Conservation (phyloP, 2,797 vertebrate genomes). For the Danio choprae region DNA sequence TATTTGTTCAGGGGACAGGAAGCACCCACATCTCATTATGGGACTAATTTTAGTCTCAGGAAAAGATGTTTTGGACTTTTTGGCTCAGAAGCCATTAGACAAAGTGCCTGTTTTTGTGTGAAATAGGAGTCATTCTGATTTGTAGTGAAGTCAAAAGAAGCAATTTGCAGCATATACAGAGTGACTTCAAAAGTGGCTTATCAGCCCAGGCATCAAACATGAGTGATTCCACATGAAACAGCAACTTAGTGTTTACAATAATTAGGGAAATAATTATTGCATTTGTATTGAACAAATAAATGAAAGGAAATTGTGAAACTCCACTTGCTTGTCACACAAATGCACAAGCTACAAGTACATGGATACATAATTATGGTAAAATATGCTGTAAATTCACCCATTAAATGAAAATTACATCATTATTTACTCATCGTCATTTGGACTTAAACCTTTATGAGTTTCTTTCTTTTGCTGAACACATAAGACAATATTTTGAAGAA, state of each 20-base stretch:
- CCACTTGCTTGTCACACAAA: constrained; percentile 43
- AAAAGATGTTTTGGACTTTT: constrained; percentile 82
- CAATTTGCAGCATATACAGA: constrained; percentile 83
- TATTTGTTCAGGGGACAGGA: constrained; percentile 81
- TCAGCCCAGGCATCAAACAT: constrained; percentile 81
- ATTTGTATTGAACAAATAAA: constrained; percentile 86
- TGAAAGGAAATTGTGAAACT: constrained; percentile 72
- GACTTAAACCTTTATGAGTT: too few species aligned
- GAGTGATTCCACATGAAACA: constrained; percentile 89
- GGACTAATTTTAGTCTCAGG: constrained; percentile 84
- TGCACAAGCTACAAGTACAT: constrained; percentile 34
- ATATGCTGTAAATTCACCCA: too few species aligned
- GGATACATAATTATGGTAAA: constrained; percentile 5
- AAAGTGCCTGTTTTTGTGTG: constrained; percentile 74
- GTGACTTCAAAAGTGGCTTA: constrained; percentile 87
- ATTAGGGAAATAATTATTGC: constrained; percentile 85
- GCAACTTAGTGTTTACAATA: constrained; percentile 84
- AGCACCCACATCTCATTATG: constrained; percentile 81
- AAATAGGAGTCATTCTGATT: constrained; percentile 81
- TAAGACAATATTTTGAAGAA: too few species aligned
- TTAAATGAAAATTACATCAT: too few species aligned
- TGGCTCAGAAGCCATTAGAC: constrained; percentile 75
- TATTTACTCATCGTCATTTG: too few species aligned
- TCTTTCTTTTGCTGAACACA: too few species aligned
- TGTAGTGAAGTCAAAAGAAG: constrained; percentile 83